Evolutionary conservation across 1,140 invertebrate genomes (phyloP), one percentile per base, ranked within the genome.

Genomic region (Drosophila bocki): DNA sequence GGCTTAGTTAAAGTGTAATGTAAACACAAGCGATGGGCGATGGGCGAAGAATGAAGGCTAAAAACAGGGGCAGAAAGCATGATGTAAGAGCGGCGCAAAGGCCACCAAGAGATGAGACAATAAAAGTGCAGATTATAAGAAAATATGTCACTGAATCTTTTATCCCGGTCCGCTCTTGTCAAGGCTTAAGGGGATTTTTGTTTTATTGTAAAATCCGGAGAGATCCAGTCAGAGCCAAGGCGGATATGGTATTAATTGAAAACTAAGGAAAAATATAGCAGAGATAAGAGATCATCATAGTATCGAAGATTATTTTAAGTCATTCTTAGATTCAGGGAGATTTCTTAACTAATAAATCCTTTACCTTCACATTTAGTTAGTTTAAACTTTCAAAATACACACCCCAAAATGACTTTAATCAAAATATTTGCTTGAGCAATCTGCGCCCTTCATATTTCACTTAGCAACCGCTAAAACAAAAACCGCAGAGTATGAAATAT

Each of bases 1-100:
- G 74, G 85, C 80, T 81, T 78, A 90, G 78, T 78, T 76, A 72
- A 88, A 87, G 80, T 87, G 84, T 80, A 87, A 80, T 87, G 84
- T 88, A 87, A 87, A 87, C 84, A 83, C 59, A 58, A 68, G 54
- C 60, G 47, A 50, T 58, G 67, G 68, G 70, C 41, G 59, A 60
- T 35, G 58, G 44, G 51, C 48, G 3, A 45, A 35, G 62, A 51
- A 44, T 44, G 32, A 37, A 35, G 47, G n/a, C 48, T 17, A 75
- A 56, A 50, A 35, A 42, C n/a, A 12, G 3, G 19, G 32, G 29
- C 32, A 50, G 59, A 26, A 44, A 45, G 32, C 57, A 45, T 50
- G 61, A 50, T 41, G 15, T 22, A 47, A 22, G 22, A 67, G 33
- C 22, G 61, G 15, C 39, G 37, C n/a, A 68, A 44, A 61, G 32